Percentiles rank a stretch among this genome's conserved stretches.
Evolutionary conservation across 1,140 invertebrate genomes (phyloP).

Genomic region (Eufriesea mexicana): DNA sequence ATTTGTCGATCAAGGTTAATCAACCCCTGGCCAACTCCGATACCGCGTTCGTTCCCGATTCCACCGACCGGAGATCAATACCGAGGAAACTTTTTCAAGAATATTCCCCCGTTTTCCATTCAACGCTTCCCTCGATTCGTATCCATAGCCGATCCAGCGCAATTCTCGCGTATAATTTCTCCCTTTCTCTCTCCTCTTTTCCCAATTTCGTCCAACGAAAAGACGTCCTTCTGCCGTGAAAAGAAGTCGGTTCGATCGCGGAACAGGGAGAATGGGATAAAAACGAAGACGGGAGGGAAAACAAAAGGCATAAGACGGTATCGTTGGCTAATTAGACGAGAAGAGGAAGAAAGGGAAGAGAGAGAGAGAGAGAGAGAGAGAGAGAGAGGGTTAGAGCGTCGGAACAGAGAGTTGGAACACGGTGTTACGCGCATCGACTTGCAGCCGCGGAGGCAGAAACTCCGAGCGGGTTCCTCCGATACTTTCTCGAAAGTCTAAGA

Average conservation of each 20-base stretch:
- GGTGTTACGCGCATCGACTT: slow-evolving; percentile 14
- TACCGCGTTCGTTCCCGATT: background rate
- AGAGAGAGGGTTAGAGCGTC: no score
- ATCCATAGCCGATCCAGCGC: no score
- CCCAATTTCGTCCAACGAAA: background rate
- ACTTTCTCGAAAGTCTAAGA: slow-evolving; percentile 47
- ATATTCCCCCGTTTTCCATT: background rate
- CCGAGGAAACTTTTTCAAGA: slow-evolving; percentile 2
- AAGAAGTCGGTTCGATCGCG: background rate
- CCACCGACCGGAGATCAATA: background rate
- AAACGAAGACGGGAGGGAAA: background rate
- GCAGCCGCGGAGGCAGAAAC: slow-evolving; percentile 13
- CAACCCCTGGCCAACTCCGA: background rate
- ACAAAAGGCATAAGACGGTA: background rate
- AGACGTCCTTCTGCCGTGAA: background rate
- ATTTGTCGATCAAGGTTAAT: slow-evolving; percentile 25
- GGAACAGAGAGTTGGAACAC: no score
- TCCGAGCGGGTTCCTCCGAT: slow-evolving; percentile 30
- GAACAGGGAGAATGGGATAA: background rate
- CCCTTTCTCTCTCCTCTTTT: no score
- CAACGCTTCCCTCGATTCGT: background rate
- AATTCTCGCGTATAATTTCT: no score
- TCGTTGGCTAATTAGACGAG: background rate
- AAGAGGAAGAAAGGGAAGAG: background rate
- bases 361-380: background rate